Conservation (phyloP, 2,888 invertebrate genomes). For the Netelia inedita region DNA sequence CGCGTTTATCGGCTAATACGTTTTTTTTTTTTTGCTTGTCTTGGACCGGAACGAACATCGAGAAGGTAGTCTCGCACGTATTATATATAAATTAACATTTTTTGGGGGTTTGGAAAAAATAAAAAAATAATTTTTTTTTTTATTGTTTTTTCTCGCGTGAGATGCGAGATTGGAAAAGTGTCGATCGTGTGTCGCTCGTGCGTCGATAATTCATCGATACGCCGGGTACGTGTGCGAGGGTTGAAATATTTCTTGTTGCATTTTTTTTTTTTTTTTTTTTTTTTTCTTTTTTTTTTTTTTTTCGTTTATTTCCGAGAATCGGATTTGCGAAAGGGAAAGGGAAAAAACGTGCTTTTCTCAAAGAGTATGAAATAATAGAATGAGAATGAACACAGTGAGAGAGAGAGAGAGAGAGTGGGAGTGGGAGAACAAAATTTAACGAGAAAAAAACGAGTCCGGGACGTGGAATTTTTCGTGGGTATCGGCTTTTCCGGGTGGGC, state of each 20-base stretch:
- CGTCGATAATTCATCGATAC: not conserved
- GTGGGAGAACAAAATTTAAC: not conserved
- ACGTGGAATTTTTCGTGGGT: conserved; percentile 66
- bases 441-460: conserved; percentile 15
- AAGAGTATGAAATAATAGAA: conserved; percentile 21
- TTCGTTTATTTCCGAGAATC: not conserved
- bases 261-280: not conserved
- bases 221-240: not conserved
- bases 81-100: not conserved
- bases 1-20: not conserved
- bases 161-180: too few species aligned
- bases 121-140: too few species aligned
- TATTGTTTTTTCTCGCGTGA: too few species aligned
- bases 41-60: not conserved
- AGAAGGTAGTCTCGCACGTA: too few species aligned
- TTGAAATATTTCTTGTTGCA: too few species aligned
- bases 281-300: not conserved
- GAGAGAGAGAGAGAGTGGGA: not conserved
- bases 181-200: not conserved
- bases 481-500: conserved; percentile 71
- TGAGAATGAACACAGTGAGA: not conserved
- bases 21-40: too few species aligned
- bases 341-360: conserved; percentile 38
- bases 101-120: not conserved
- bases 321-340: not conserved